A percentile compares a stretch with the other conserved stretches of the same genome.
phyloP scores from a whole-genome alignment of 2,797 vertebrate species.

The Liasis olivaceus region DNA sequence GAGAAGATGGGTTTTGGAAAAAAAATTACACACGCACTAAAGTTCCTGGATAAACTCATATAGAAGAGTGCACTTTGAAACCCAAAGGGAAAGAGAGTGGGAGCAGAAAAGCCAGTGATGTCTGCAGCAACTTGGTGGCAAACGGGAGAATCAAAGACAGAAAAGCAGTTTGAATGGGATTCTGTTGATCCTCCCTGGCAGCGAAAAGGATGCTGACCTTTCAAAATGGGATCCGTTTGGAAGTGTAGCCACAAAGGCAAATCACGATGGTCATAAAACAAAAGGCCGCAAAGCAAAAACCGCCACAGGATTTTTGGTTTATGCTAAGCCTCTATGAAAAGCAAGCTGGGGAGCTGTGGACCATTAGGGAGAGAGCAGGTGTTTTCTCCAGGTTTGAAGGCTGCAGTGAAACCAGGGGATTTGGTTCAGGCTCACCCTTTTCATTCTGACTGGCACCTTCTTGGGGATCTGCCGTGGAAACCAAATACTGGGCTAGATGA shows the following conservation, averaged over 20 bases:
- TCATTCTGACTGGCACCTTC: neutral
- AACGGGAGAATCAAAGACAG: too few relatives aligned
- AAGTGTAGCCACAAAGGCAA: neutral
- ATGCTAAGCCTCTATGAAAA: neutral
- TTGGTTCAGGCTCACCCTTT: neutral
- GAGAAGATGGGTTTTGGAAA: neutral
- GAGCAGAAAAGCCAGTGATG: neutral
- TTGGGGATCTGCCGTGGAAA: too few relatives aligned
- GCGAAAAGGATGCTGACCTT: neutral
- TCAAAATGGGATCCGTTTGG: neutral
- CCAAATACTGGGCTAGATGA: neutral
- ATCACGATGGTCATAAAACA: neutral
- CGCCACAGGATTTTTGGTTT: neutral
- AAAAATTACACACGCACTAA: neutral
- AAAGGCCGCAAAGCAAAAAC: neutral
- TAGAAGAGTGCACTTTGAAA: neutral
- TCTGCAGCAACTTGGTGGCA: neutral
- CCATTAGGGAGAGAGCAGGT: neutral
- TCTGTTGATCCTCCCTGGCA: neutral
- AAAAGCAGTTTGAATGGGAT: constrained; percentile 10
- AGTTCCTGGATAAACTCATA: neutral
- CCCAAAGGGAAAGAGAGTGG: neutral
- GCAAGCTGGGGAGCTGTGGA: too few relatives aligned
- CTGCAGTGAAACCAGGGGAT: neutral
- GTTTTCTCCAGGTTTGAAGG: neutral